These are phyloP conservation scores for Gallinago paraguaiae DNA, from an alignment of 2,113 vertebrate species.

Conservation along the genomic window DNA sequence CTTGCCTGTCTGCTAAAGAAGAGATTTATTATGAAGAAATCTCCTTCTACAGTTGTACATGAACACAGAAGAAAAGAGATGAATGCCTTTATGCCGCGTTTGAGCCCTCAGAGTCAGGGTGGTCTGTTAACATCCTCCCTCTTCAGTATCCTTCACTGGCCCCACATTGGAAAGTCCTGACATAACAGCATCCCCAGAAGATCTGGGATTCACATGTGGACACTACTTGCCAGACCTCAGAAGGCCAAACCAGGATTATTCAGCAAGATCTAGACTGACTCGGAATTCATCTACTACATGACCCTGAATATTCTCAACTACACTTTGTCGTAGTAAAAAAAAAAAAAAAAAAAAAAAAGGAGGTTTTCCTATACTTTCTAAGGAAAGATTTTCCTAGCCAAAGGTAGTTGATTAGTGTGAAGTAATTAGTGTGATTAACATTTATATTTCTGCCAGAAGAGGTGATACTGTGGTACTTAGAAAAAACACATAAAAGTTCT, in stretches of 20 bases:
- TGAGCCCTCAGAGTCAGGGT: neutral
- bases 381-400: neutral
- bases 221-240: neutral
- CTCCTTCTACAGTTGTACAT: neutral
- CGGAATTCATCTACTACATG: neutral
- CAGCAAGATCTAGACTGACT: neutral
- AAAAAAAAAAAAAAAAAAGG: neutral
- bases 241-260: neutral
- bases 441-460: neutral
- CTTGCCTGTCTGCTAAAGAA: neutral
- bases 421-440: neutral
- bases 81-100: neutral
- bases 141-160: neutral
- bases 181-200: neutral
- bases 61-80: neutral
- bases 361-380: neutral
- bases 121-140: neutral
- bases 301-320: neutral
- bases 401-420: neutral
- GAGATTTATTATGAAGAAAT: neutral
- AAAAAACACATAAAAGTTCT: slow-evolving; percentile 15
- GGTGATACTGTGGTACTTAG: neutral
- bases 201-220: neutral
- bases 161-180: neutral
- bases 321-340: neutral